phyloP scores from a whole-genome alignment of 1,140 invertebrate species.

The Lepidostoma basale region DNA sequence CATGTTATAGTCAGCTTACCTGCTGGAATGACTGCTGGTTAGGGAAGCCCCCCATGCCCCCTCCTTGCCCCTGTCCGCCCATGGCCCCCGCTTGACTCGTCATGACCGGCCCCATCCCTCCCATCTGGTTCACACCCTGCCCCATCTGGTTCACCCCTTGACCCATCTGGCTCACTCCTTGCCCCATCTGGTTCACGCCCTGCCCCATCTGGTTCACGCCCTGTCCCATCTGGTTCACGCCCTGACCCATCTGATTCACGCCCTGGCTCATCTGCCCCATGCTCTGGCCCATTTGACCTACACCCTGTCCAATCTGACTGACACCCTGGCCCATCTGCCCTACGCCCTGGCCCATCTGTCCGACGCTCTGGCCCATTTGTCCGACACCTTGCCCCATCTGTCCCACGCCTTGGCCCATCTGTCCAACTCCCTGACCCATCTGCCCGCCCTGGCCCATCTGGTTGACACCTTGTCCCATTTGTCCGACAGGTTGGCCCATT shows the following conservation, averaged over 20 bases:
- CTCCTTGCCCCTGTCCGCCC: conserved; percentile 56
- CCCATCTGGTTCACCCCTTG: conserved; percentile 56
- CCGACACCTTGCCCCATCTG: conserved; percentile 59
- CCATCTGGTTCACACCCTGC: conserved; percentile 46
- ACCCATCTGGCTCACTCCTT: conserved; percentile 56
- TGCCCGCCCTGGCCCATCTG: conserved; percentile 52
- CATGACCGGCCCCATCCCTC: conserved; percentile 57
- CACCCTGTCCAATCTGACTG: conserved; percentile 53
- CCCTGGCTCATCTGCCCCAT: conserved; percentile 56
- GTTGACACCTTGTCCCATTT: conserved; percentile 57
- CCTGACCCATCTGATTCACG: conserved; percentile 46
- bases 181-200: conserved; percentile 50
- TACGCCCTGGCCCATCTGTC: conserved; percentile 58
- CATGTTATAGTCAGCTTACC: conserved; percentile 44
- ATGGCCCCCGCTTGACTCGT: conserved; percentile 55
- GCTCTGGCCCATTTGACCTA: conserved; percentile 52
- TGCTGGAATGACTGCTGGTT: conserved; percentile 62
- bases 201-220: conserved; percentile 59
- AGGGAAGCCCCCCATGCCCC: conserved; percentile 60
- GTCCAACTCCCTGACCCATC: conserved; percentile 57
- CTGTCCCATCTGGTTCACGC: conserved; percentile 57
- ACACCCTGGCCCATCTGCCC: conserved; percentile 56
- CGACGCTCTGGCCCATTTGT: conserved; percentile 51
- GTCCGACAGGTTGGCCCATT: conserved; percentile 46
- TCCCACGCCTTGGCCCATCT: conserved; percentile 46